A percentile compares a stretch with the other conserved stretches of the same genome.
phyloP scores from a whole-genome alignment of 2,797 vertebrate species.

The Echiichthys vipera region DNA sequence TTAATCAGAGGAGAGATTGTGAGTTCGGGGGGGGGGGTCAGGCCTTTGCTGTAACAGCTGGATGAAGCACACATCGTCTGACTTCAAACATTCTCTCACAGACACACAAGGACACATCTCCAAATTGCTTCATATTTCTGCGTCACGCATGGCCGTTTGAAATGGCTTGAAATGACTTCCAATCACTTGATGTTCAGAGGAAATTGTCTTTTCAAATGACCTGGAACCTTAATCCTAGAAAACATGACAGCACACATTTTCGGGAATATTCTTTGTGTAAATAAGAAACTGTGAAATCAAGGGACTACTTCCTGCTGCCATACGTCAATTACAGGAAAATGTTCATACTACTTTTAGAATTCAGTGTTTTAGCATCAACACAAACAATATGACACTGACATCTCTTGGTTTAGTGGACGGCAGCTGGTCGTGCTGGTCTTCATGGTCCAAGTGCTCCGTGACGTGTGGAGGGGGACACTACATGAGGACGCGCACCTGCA shows the following conservation, averaged over 20 bases:
- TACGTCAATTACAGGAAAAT: not conserved
- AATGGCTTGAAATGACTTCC: constrained; percentile 56
- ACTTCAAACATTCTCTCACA: constrained; percentile 11
- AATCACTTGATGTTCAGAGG: constrained; percentile 32
- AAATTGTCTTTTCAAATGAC: constrained; percentile 59
- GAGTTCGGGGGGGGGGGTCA: constrained; percentile 30
- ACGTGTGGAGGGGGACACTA: constrained; percentile 97
- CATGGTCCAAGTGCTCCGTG: constrained; percentile 97
- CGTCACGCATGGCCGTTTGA: constrained; percentile 43
- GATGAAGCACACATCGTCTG: constrained; percentile 42
- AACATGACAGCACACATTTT: constrained; percentile 20
- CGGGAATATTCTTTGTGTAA: constrained; percentile 6
- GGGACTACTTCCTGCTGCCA: not conserved
- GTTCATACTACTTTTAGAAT: not conserved
- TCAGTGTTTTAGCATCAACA: not conserved
- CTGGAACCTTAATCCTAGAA: constrained; percentile 25
- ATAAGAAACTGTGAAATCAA: not conserved
- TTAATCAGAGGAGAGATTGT: constrained; percentile 72
- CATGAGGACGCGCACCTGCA: constrained; percentile 95
- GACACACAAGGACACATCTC: constrained; percentile 13
- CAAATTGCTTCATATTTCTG: constrained; percentile 21
- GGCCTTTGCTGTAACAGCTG: constrained; percentile 49
- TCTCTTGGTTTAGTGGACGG: constrained; percentile 90
- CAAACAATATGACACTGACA: constrained; percentile 3
- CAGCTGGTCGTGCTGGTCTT: constrained; percentile 97